Base-by-base conservation (phyloP, 2,888 invertebrate species). In the Chloroclysta siterata region DNA sequence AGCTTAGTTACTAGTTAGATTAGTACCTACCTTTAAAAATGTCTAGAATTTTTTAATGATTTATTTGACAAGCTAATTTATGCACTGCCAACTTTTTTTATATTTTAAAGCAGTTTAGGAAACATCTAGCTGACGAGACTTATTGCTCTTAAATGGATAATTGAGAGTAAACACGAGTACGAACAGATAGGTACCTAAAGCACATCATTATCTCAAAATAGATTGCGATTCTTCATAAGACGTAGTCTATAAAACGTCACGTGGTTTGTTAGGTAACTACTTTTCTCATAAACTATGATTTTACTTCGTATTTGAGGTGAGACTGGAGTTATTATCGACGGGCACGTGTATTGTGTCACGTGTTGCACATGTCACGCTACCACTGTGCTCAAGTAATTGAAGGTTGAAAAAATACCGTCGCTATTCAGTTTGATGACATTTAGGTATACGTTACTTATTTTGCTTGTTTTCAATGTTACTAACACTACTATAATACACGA, bases 261-360 rank as follows among this genome's bases (percentile, higher is more conserved):
- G 48, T 56, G 39, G 39, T 39, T 28, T 22, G 39, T 56, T 56
- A 50, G 42, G 14, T 50, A 48, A 57, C 14, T 51, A 51, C 15
- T 42, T 15, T 42, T 13, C n/a, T 50, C 36, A 50, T 63, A 68
- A 60, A 62, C 59, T 36, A 42, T 55, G 54, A 60, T 60, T 68
- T 52, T 58, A 60, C 58, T 64, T 62, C 58, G 60, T 62, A 65
- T 60, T 55, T 41, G 51, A 61, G 52, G 55, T 54, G 57, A 55
- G 51, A 53, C 39, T 44, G 33, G 15, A 55, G 53, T 63, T 65
- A 65, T 36, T 66, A 64, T 57, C 52, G 50, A 56, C 28, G 33
- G 55, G 50, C 72, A 72, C 70, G 72, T 72, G 72, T 60, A 56
- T 17, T 11, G 46, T 54, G 59, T 66, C 70, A 72, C 71, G 71